Percentiles rank a stretch among this genome's conserved stretches.
Conservation (phyloP, 1,140 invertebrate genomes). For the Aphelenchoides fujianensis region DNA sequence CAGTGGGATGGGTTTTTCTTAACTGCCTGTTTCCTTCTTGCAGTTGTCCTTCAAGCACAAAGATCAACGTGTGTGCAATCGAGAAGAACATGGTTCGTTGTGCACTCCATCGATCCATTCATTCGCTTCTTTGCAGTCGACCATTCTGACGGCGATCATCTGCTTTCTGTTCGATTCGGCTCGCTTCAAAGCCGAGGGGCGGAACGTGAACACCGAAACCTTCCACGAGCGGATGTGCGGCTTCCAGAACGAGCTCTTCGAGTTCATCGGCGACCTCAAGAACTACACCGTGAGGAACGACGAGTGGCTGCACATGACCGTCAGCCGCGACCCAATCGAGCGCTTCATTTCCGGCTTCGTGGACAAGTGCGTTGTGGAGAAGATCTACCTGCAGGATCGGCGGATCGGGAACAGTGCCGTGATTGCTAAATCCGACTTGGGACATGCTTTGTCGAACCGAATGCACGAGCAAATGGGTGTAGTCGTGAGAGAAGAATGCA, state of each 20-base stretch:
- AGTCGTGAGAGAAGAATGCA: too few relatives aligned
- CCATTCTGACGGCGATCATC: constrained; percentile 32
- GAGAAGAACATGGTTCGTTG: constrained; percentile 35
- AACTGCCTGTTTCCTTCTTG: neutral
- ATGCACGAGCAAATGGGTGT: constrained; percentile 27
- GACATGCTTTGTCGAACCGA: constrained; percentile 34
- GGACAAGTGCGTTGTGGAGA: constrained; percentile 31
- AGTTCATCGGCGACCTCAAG: constrained; percentile 3
- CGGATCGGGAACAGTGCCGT: constrained; percentile 15
- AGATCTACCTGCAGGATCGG: constrained; percentile 10
- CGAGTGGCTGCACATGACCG: constrained; percentile 22
- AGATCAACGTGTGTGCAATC: constrained; percentile 28
- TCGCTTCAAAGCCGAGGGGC: constrained; percentile 9
- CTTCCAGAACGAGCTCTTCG: constrained; percentile 18
- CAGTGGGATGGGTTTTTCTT: neutral
- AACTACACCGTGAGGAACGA: constrained; percentile 15
- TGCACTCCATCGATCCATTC: too few relatives aligned
- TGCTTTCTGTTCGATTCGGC: constrained; percentile 30
- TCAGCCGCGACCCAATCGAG: constrained; percentile 32
- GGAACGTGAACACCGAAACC: constrained; percentile 20
- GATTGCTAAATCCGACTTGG: constrained; percentile 21
- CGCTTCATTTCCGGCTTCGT: constrained; percentile 32
- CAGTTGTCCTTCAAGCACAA: constrained; percentile 2
- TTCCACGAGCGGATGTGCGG: constrained; percentile 23
- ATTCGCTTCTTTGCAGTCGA: too few relatives aligned